Conservation (phyloP, 2,797 vertebrate genomes). For the Bucorvus abyssinicus region DNA sequence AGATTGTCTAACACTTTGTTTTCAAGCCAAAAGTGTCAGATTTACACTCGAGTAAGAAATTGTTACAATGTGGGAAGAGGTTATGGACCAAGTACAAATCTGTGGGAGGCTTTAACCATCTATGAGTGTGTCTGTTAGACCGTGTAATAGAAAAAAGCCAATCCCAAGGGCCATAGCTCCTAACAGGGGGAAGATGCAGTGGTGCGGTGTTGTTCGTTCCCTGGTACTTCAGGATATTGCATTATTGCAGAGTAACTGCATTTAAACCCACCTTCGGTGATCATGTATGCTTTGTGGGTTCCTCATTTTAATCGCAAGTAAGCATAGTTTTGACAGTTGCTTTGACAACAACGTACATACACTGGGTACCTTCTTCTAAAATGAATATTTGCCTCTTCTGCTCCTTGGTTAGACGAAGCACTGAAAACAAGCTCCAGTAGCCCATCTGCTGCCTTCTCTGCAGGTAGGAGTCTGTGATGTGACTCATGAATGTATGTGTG, state of each 20-base stretch:
- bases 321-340: neutral
- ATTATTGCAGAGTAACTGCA: neutral
- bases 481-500: neutral
- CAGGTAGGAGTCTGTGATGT: neutral
- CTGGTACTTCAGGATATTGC: neutral
- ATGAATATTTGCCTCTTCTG: neutral
- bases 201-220: neutral
- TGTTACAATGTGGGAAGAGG: constrained; percentile 44
- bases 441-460: neutral
- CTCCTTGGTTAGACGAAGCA: neutral
- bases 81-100: neutral
- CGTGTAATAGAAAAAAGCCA: neutral
- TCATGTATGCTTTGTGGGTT: neutral
- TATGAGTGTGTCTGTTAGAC: neutral
- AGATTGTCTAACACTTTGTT: neutral
- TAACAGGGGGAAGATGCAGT: neutral
- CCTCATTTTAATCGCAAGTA: neutral
- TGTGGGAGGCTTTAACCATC: constrained; percentile 15
- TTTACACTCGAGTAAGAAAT: constrained; percentile 29
- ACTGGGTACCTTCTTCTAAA: neutral
- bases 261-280: neutral
- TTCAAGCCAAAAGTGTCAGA: constrained; percentile 27
- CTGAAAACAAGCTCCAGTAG: neutral
- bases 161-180: neutral
- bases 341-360: neutral